Percentiles rank a stretch among this genome's conserved stretches.
Evolutionary conservation across 2,113 vertebrate genomes (phyloP).

Genomic region (Columbina picui): DNA sequence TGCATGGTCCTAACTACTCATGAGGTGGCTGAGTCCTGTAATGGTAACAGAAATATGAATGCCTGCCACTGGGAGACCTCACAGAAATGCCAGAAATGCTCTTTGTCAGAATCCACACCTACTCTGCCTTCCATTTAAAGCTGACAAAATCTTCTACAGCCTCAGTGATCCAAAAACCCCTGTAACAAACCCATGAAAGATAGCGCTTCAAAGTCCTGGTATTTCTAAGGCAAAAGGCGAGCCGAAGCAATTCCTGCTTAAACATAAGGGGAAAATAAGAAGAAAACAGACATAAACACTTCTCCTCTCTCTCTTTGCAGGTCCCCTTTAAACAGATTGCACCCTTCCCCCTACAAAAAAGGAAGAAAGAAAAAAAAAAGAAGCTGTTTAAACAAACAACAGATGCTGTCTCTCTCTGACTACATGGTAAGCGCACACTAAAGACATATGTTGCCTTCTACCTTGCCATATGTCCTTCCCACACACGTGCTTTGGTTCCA

Average conservation of each 20-base stretch:
- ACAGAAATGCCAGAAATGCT: neutral
- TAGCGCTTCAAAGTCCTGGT: neutral
- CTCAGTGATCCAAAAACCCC: neutral
- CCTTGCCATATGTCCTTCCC: constrained; percentile 62
- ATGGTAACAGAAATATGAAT: neutral
- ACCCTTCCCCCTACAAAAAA: constrained; percentile 13
- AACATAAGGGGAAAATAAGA: neutral
- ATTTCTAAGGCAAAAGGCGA: constrained; percentile 38
- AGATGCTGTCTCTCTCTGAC: constrained; percentile 63
- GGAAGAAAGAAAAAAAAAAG: neutral
- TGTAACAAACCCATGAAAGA: constrained; percentile 3
- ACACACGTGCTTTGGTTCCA: constrained; percentile 30
- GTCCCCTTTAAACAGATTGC: constrained; percentile 28
- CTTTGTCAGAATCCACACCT: neutral
- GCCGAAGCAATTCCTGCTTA: constrained; percentile 7
- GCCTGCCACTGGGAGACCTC: neutral
- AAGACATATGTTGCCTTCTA: constrained; percentile 59
- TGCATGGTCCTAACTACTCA: neutral
- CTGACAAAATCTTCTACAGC: neutral
- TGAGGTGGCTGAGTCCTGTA: neutral
- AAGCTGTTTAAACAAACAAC: constrained; percentile 66
- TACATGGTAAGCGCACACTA: constrained; percentile 49
- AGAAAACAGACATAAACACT: neutral
- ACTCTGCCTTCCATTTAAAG: neutral
- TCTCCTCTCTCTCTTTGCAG: neutral